Evolutionary conservation across 1,140 invertebrate genomes (phyloP).

Genomic region (Brevipalpus yothersi): DNA sequence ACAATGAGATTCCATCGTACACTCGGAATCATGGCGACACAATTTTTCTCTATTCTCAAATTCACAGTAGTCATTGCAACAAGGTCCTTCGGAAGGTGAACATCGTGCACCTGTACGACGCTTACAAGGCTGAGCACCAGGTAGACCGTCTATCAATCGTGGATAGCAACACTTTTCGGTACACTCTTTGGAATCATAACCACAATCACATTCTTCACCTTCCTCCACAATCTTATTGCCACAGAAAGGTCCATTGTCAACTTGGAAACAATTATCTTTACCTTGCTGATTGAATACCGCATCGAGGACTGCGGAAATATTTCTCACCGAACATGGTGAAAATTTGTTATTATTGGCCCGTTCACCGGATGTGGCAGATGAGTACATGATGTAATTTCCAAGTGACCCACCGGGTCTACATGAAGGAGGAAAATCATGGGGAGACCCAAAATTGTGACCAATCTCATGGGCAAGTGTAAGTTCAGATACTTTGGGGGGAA

Average conservation of each 20-base stretch:
- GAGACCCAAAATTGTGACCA: conserved; percentile 96
- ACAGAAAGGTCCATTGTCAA: conserved; percentile 79
- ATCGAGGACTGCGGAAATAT: conserved; percentile 80
- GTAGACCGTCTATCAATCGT: conserved; percentile 34
- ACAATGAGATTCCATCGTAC: conserved; percentile 56
- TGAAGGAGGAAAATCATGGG: conserved; percentile 81
- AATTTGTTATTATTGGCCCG: conserved; percentile 84
- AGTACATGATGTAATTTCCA: conserved; percentile 79
- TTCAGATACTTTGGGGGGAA: conserved; percentile 88
- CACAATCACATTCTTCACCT: conserved; percentile 95
- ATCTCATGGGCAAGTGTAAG: conserved; percentile 96
- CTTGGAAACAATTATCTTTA: conserved; percentile 84
- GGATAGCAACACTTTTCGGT: conserved; percentile 84
- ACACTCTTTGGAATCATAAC: conserved; percentile 80
- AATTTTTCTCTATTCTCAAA: conserved; percentile 27
- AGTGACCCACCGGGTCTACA: conserved; percentile 58
- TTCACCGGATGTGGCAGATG: conserved; percentile 78
- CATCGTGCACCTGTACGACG: conserved; percentile 51
- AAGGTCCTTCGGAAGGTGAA: conserved; percentile 75
- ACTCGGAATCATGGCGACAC: conserved; percentile 66
- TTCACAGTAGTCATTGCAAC: conserved; percentile 57
- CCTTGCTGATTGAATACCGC: conserved; percentile 53
- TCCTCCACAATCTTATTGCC: conserved; percentile 96
- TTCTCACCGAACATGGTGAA: conserved; percentile 69
- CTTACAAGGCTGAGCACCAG: conserved; percentile 44